phyloP scores from a whole-genome alignment of 1,140 invertebrate genomes.

The Wiebesia pumilae region DNA sequence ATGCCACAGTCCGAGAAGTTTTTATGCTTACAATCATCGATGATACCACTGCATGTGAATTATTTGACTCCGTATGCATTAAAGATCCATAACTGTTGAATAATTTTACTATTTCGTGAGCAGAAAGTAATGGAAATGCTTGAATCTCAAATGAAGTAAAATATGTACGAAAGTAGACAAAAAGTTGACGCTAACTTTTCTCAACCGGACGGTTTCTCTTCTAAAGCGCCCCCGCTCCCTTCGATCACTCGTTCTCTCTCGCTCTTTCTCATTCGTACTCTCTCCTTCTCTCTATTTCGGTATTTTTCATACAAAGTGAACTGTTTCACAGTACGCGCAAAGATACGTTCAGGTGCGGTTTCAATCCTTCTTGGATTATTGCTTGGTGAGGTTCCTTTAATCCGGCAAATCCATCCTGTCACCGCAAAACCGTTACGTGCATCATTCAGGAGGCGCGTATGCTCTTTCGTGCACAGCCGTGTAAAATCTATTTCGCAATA shows the following conservation, averaged over 20 bases:
- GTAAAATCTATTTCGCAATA: constrained; percentile 21
- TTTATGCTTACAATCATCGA: not conserved
- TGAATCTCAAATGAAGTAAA: not conserved
- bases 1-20: not conserved
- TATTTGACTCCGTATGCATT: not conserved
- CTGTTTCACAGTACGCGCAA: not conserved
- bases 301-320: not conserved
- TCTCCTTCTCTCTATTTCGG: not conserved
- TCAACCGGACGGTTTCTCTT: not conserved
- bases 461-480: not conserved
- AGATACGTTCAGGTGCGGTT: constrained; percentile 8
- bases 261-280: too few relatives aligned
- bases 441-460: constrained; percentile 24
- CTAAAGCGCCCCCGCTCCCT: too few relatives aligned
- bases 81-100: not conserved
- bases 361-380: constrained; percentile 19
- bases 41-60: not conserved
- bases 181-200: not conserved
- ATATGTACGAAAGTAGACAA: not conserved
- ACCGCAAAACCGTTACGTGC: constrained; percentile 29
- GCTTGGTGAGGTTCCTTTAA: constrained; percentile 21
- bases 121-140: not conserved
- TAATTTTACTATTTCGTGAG: not conserved
- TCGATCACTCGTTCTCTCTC: too few relatives aligned
- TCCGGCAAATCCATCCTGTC: constrained; percentile 33